phyloP scores from a whole-genome alignment of 1,140 invertebrate genomes.

The Sycophaga agraensis region DNA sequence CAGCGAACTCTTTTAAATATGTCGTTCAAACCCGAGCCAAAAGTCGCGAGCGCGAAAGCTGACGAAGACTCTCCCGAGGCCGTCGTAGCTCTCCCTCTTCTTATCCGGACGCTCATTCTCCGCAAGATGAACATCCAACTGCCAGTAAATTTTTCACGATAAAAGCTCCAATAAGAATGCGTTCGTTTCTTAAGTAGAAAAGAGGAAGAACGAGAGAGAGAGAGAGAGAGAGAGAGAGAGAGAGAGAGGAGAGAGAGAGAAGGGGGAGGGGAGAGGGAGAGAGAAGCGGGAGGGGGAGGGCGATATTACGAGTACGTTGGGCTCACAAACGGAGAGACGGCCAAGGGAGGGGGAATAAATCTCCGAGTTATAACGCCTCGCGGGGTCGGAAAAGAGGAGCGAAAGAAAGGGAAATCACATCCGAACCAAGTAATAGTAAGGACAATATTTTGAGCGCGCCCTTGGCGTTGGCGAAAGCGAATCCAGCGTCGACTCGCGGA shows the following conservation, averaged over 20 bases:
- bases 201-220: neutral
- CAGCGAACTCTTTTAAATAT: slow-evolving; percentile 17
- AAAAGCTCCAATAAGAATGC: slow-evolving; percentile 24
- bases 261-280: neutral
- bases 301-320: neutral
- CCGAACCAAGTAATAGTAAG: slow-evolving; percentile 2
- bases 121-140: slow-evolving; percentile 6
- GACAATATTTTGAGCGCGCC: slow-evolving; percentile 23
- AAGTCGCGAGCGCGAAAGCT: too few relatives aligned
- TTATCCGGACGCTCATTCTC: neutral
- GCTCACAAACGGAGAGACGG: neutral
- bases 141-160: slow-evolving; percentile 25
- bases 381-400: neutral
- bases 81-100: neutral
- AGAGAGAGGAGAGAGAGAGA: neutral
- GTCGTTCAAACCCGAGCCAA: slow-evolving; percentile 10
- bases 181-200: slow-evolving; percentile 3
- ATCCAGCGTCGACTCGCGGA: too few relatives aligned
- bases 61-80: neutral
- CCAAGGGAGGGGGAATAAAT: neutral
- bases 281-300: neutral
- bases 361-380: neutral
- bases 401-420: slow-evolving; percentile 10
- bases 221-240: neutral
- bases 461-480: neutral